These are phyloP conservation scores for Maconellicoccus hirsutus DNA, from an alignment of 1,140 invertebrate species.

Conservation along the genomic window DNA sequence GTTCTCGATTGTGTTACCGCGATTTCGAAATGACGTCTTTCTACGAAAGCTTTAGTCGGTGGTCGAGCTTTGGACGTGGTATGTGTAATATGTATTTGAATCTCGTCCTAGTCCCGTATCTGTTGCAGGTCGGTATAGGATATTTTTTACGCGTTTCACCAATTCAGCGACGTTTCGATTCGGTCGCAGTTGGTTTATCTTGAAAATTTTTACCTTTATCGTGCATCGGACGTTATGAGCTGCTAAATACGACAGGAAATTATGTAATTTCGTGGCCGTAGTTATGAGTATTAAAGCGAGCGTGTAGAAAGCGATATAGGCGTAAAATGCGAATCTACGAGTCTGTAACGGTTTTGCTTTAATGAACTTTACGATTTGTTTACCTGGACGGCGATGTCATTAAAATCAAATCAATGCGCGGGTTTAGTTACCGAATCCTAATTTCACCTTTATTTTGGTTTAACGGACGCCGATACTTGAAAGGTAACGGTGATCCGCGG, in stretches of 20 bases:
- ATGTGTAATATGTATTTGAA: neutral
- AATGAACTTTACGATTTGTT: neutral
- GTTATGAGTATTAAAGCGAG: neutral
- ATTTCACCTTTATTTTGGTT: too few species aligned
- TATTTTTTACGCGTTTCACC: too few species aligned
- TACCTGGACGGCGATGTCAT: too few species aligned
- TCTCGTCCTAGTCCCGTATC: neutral
- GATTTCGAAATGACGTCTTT: too few species aligned
- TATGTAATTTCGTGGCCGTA: neutral
- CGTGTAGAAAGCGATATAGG: conserved; percentile 3
- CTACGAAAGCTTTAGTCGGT: too few species aligned
- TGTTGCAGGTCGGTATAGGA: neutral
- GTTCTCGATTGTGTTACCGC: too few species aligned
- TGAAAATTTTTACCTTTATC: neutral
- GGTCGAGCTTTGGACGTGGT: neutral
- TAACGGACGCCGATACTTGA: too few species aligned
- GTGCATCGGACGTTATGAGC: neutral
- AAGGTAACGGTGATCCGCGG: too few species aligned
- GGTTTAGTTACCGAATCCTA: too few species aligned
- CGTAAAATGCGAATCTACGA: neutral
- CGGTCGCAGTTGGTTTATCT: neutral
- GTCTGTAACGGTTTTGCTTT: neutral
- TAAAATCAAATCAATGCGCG: too few species aligned
- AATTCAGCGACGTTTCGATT: neutral
- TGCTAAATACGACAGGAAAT: neutral